Percentiles rank a stretch among this genome's conserved stretches.
phyloP scores from a whole-genome alignment of 1,140 invertebrate species.

The Spodoptera frugiperda region DNA sequence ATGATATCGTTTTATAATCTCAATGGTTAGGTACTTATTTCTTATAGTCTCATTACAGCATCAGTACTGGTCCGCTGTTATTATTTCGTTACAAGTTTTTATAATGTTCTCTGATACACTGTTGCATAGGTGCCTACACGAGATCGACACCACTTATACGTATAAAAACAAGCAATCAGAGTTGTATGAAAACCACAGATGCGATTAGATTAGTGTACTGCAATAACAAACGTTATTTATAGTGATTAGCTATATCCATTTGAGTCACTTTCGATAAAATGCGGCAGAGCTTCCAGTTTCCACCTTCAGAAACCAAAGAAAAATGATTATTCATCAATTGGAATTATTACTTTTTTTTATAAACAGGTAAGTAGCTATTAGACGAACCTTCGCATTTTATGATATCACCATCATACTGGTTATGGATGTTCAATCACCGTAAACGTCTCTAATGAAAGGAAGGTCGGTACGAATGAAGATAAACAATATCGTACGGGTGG shows the following conservation, averaged over 20 bases:
- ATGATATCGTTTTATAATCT: slow-evolving; percentile 29
- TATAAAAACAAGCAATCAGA: slow-evolving; percentile 8
- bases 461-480: slow-evolving; percentile 29
- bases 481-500: background rate
- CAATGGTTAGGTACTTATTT: slow-evolving; percentile 33
- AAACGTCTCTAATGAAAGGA: slow-evolving; percentile 43
- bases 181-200: background rate
- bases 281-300: too few species aligned
- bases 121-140: background rate
- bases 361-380: background rate
- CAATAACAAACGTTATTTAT: too few species aligned
- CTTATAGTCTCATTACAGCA: slow-evolving; percentile 26
- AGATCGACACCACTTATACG: background rate
- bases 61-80: slow-evolving; percentile 26
- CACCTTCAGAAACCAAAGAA: too few species aligned
- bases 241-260: too few species aligned
- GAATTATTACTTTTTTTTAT: background rate
- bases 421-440: slow-evolving; percentile 41
- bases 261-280: too few species aligned
- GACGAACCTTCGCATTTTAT: slow-evolving; percentile 28
- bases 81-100: slow-evolving; percentile 41
- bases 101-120: slow-evolving; percentile 2
- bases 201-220: too few species aligned
- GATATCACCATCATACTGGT: slow-evolving; percentile 25
- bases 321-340: background rate